These are phyloP conservation scores for Ptychochromis oligacanthus DNA, from an alignment of 2,113 vertebrate genomes.

Conservation along the genomic window DNA sequence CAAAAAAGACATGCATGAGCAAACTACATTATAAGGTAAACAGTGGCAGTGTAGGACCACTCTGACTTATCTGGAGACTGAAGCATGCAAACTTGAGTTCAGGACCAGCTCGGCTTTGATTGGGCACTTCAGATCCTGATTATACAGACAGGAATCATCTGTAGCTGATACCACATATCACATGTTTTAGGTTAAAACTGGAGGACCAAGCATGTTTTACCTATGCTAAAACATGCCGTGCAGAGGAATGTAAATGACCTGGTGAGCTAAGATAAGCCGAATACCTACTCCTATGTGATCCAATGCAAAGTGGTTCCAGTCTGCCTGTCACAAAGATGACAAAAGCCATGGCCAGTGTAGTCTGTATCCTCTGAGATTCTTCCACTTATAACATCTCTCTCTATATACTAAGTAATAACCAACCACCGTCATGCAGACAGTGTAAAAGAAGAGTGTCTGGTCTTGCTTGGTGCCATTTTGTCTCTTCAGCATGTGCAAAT, in stretches of 20 bases:
- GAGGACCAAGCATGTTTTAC: conserved; percentile 13
- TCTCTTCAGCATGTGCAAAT: conserved; percentile 51
- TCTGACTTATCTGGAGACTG: conserved; percentile 2
- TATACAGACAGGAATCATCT: conserved; percentile 41
- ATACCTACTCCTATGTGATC: not conserved
- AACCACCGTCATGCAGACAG: not conserved
- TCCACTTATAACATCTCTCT: not conserved
- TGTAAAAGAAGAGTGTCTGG: not conserved
- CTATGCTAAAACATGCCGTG: conserved; percentile 49
- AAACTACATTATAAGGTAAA: not conserved
- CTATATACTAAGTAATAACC: not conserved
- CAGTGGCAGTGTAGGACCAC: not conserved
- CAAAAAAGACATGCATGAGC: not conserved
- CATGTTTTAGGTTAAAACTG: conserved; percentile 31
- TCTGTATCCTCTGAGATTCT: not conserved
- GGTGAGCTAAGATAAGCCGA: conserved; percentile 45
- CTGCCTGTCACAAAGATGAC: conserved; percentile 8
- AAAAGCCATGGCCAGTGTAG: not conserved
- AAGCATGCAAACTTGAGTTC: conserved; percentile 28
- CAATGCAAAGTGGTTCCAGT: conserved; percentile 45
- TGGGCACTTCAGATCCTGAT: conserved; percentile 32
- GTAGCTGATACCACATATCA: conserved; percentile 41
- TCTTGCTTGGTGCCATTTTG: conserved; percentile 1
- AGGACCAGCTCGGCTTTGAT: conserved; percentile 32
- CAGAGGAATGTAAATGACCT: conserved; percentile 67